Evolutionary conservation across 2,113 vertebrate genomes (phyloP).

Genomic region (Trichomycterus rosablanca): DNA sequence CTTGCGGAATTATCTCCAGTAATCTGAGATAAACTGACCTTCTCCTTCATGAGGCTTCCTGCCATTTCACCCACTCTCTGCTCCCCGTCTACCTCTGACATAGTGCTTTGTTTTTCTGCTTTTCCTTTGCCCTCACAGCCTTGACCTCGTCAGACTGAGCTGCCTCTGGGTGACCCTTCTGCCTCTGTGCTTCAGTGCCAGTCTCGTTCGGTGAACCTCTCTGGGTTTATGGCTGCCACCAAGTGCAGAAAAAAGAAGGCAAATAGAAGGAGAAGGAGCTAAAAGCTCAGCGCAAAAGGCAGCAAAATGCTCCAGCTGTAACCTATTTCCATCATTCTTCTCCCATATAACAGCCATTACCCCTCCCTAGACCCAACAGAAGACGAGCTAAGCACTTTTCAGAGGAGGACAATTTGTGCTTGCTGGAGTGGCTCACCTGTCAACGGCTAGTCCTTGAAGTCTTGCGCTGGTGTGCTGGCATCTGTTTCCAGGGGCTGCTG

Average conservation of each 20-base stretch:
- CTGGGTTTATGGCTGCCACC: constrained; percentile 28
- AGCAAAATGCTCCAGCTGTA: constrained; percentile 38
- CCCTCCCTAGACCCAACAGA: constrained; percentile 38
- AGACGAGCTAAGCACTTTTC: constrained; percentile 49
- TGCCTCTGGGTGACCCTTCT: constrained; percentile 29
- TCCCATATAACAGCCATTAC: constrained; percentile 40
- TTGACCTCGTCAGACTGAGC: constrained; percentile 21
- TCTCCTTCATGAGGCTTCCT: background rate
- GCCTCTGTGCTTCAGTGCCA: constrained; percentile 39
- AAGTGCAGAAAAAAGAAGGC: background rate
- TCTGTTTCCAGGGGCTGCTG: constrained; percentile 48
- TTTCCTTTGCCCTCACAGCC: constrained; percentile 12
- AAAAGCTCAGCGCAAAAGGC: constrained; percentile 39
- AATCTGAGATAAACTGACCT: constrained; percentile 32
- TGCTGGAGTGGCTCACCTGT: constrained; percentile 46
- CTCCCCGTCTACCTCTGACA: constrained; percentile 9
- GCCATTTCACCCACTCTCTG: background rate
- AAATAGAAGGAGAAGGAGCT: constrained; percentile 30
- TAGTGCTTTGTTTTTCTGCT: constrained; percentile 25
- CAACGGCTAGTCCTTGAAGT: constrained; percentile 45
- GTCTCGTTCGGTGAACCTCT: constrained; percentile 29
- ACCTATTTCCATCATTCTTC: constrained; percentile 43
- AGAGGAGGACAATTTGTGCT: constrained; percentile 53
- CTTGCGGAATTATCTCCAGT: constrained; percentile 24
- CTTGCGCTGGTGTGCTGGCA: constrained; percentile 42